Evolutionary conservation across 2,888 invertebrate genomes (phyloP), one percentile per base, ranked within the genome.

Genomic region (Andrena camellia): DNA sequence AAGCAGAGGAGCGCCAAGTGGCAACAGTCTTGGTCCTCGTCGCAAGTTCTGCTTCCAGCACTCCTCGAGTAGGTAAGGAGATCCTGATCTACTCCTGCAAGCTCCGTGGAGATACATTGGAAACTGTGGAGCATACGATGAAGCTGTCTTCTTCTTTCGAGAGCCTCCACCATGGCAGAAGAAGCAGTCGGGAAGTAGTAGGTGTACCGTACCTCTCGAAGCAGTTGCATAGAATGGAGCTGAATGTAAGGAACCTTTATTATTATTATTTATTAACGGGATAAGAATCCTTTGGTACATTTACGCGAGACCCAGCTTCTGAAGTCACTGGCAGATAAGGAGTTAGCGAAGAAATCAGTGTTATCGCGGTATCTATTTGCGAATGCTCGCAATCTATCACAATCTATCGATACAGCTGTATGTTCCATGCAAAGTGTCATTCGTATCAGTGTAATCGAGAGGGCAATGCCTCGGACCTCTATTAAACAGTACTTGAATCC

Each of bases 201-300:
- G 87, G 88, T 0, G 73, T 84, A 5, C 93, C 93, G 0, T 91
- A 87, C 64, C 81, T 91, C 17, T 90, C 90, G 6, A 92, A 90
- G 60, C 89, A 91, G 67, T 33, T 93, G n/a, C 88, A 91, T 76
- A 71, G 90, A n/a, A 84, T 92, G 23, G 78, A 90, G 59, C 67
- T 91, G 33, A 26, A 79, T 57, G 81, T 82, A 66, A 31, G 31
- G 10, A 20, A 57, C 10, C 57, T 10, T 23, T 20, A 54, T 23
- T 10, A 23, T 42, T 17, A 42, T 42, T 42, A 42, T 42, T 42
- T 13, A 42, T 13, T 42, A 42, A 17, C 4, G 42, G 42, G 4
- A 5, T 42, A 17, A 17, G 42, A 42, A 42, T 42, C 42, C 17
- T 42, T 42, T 42, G 42, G 42, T 42, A 42, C 17, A 1, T 17